Percentiles rank a stretch among this genome's conserved stretches.
phyloP scores from a whole-genome alignment of 2,797 vertebrate genomes.

The Aselliscus stoliczkanus region DNA sequence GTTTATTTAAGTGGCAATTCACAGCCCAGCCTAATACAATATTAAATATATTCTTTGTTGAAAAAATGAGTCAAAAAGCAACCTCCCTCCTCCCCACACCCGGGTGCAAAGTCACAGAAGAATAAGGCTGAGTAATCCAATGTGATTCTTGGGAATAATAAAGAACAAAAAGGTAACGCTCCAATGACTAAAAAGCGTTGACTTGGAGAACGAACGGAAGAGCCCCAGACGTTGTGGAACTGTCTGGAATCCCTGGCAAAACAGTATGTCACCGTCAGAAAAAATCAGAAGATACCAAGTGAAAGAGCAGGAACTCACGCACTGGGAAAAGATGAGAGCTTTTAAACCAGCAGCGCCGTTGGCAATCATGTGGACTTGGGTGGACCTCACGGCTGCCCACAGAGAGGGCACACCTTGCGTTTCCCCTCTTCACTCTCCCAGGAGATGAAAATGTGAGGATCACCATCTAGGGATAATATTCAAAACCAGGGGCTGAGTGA shows the following conservation, averaged over 20 bases:
- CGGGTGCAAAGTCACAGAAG: background rate
- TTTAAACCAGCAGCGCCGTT: background rate
- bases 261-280: background rate
- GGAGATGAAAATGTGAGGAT: background rate
- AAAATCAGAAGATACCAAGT: background rate
- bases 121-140: background rate
- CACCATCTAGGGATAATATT: fast-evolving
- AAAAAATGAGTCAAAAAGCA: background rate
- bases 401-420: fast-evolving
- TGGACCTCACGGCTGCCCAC: background rate
- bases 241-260: background rate
- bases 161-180: background rate
- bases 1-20: background rate
- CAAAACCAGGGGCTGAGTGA: no score
- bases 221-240: background rate
- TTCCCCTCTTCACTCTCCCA: no score
- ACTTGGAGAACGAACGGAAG: background rate
- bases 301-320: fast-evolving
- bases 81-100: no score
- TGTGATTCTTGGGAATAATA: background rate
- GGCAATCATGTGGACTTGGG: fast-evolving
- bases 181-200: background rate
- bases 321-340: background rate
- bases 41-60: background rate
- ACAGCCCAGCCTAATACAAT: background rate